Percentiles rank a stretch among this genome's conserved stretches.
Evolutionary conservation across 2,888 invertebrate species (phyloP).

Genomic region (Folsomia manolachei): DNA sequence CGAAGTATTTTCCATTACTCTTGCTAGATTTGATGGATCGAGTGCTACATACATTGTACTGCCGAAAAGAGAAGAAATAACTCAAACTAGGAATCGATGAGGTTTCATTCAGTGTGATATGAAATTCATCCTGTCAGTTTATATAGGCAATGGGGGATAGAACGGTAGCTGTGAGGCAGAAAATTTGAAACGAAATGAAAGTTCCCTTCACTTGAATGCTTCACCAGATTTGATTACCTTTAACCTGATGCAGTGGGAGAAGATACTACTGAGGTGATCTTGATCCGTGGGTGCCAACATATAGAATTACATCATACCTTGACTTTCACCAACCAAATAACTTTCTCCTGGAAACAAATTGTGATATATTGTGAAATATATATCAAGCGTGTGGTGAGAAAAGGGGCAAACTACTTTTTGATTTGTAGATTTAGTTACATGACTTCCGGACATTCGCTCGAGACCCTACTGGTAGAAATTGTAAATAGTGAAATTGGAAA

Average conservation of each 20-base stretch:
- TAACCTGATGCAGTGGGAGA: constrained; percentile 6
- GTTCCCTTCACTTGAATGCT: constrained; percentile 21
- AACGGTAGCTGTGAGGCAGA: constrained; percentile 6
- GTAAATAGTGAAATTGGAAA: too few relatives aligned
- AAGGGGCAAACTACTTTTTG: too few relatives aligned
- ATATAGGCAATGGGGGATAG: background rate
- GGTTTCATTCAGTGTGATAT: constrained; percentile 11
- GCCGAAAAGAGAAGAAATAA: background rate
- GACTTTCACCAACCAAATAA: too few relatives aligned
- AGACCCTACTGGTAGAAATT: too few relatives aligned
- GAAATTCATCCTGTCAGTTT: constrained; percentile 9
- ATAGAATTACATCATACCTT: too few relatives aligned
- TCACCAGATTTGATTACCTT: constrained; percentile 23
- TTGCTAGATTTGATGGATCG: constrained; percentile 16
- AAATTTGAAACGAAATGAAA: constrained; percentile 27
- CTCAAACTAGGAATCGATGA: background rate
- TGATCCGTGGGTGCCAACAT: background rate
- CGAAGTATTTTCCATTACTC: background rate
- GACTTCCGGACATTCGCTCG: too few relatives aligned
- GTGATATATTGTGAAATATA: too few relatives aligned
- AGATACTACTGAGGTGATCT: background rate
- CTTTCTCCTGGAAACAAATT: too few relatives aligned
- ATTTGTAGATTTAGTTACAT: too few relatives aligned
- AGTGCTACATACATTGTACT: too few relatives aligned
- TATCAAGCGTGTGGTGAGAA: too few relatives aligned